These are phyloP conservation scores for Cynocephalus volans DNA, from an alignment of 2,113 vertebrate species.

Conservation along the genomic window DNA sequence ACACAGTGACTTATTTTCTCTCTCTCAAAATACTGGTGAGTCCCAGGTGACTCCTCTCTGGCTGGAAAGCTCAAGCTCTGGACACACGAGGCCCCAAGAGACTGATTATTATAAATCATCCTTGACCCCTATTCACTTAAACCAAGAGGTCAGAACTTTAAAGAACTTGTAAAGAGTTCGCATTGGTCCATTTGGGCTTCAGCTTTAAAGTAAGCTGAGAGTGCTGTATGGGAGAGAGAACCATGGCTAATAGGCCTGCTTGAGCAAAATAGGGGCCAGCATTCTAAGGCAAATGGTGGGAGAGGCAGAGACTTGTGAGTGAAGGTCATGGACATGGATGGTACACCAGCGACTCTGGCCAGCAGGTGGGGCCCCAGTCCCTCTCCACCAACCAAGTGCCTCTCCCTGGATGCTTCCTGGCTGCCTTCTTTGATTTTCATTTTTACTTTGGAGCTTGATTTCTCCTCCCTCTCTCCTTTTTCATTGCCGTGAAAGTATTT, in stretches of 20 bases:
- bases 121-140: conserved; percentile 37
- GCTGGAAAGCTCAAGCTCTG: not conserved
- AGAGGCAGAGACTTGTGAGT: not conserved
- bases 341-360: conserved; percentile 1
- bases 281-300: not conserved
- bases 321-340: conserved; percentile 57
- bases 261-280: conserved; percentile 30
- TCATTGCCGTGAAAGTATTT: not conserved
- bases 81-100: not conserved
- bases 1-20: not conserved
- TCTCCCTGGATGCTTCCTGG: not conserved
- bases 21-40: conserved; percentile 33
- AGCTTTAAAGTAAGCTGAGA: not conserved
- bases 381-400: not conserved
- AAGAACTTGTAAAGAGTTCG: not conserved
- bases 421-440: not conserved
- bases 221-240: conserved; percentile 63
- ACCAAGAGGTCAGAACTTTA: conserved; percentile 56
- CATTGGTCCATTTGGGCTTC: not conserved
- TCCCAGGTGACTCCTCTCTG: not conserved
- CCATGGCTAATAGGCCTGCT: not conserved
- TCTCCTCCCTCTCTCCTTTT: not conserved
- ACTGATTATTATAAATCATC: conserved; percentile 48
- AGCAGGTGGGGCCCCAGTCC: conserved; percentile 75
- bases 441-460: conserved; percentile 23